These are phyloP conservation scores for Muscina levida DNA, from an alignment of 2,888 invertebrate species.

Conservation along the genomic window DNA sequence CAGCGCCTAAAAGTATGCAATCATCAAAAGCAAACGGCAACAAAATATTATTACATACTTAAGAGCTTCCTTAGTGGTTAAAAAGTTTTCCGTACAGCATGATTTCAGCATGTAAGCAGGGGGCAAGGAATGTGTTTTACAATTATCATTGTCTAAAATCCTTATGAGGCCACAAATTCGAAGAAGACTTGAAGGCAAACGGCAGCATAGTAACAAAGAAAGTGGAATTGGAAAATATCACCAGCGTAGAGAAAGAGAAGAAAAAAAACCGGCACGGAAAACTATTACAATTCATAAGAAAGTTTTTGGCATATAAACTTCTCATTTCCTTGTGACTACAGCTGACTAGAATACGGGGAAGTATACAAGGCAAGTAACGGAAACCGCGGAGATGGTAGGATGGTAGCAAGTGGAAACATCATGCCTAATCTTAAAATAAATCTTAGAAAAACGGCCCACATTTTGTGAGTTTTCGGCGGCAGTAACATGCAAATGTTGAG, in stretches of 20 bases:
- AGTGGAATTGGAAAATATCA: neutral
- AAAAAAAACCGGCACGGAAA: slow-evolving; percentile 62
- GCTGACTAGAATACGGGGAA: slow-evolving; percentile 17
- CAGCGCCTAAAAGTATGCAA: slow-evolving; percentile 58
- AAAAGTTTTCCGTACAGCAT: slow-evolving; percentile 42
- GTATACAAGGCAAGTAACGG: too few relatives aligned
- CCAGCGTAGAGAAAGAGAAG: too few relatives aligned
- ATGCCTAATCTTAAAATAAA: slow-evolving; percentile 63
- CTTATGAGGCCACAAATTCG: slow-evolving; percentile 46
- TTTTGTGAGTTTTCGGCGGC: slow-evolving; percentile 30
- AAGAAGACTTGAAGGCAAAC: slow-evolving; percentile 30
- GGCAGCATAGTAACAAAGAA: slow-evolving; percentile 21
- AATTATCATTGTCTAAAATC: slow-evolving; percentile 63
- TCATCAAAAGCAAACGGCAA: slow-evolving; percentile 62
- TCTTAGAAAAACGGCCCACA: slow-evolving; percentile 39
- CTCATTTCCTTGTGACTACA: slow-evolving; percentile 59
- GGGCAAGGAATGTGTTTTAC: slow-evolving; percentile 34
- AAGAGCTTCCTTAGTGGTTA: slow-evolving; percentile 63
- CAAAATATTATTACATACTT: slow-evolving; percentile 64
- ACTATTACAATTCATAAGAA: slow-evolving; percentile 63
- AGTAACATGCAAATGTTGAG: slow-evolving; percentile 63
- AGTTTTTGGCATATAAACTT: slow-evolving; percentile 66
- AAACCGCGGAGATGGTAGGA: neutral
- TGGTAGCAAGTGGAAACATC: slow-evolving; percentile 32
- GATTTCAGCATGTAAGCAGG: neutral